A percentile compares a stretch with the other conserved stretches of the same genome.
Conservation (phyloP, 2,888 invertebrate genomes). For the Mallateleia sp. region DNA sequence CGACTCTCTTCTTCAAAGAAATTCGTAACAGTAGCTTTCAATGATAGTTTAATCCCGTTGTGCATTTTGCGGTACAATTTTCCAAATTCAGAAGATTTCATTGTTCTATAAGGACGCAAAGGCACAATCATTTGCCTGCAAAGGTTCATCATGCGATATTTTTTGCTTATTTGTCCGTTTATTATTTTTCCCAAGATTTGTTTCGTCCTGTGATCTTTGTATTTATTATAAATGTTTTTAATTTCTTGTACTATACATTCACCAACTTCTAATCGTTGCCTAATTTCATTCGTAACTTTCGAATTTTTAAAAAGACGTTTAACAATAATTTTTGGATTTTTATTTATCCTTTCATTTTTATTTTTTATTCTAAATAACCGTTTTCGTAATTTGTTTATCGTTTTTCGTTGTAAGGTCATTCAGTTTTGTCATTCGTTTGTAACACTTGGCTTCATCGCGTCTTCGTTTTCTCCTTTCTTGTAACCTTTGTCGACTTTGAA, state of each 20-base stretch:
- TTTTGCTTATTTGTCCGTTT: neutral
- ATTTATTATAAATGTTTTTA: neutral
- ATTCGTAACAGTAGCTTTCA: constrained; percentile 2
- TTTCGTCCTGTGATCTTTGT: neutral
- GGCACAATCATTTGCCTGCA: constrained; percentile 1
- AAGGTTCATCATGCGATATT: neutral
- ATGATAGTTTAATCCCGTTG: too few relatives aligned
- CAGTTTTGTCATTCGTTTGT: too few relatives aligned
- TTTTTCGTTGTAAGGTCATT: too few relatives aligned
- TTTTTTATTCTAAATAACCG: too few relatives aligned
- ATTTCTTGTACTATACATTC: constrained; percentile 2
- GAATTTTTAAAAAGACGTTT: too few relatives aligned
- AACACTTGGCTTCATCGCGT: too few relatives aligned
- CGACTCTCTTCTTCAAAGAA: constrained; percentile 46
- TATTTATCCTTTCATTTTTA: too few relatives aligned
- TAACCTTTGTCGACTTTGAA: neutral
- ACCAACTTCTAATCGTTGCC: constrained; percentile 8
- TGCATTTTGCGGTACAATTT: too few relatives aligned
- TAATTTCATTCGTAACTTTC: too few relatives aligned
- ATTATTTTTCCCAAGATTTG: constrained; percentile 2
- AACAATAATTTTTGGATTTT: neutral
- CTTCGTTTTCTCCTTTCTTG: neutral
- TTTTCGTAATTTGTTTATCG: too few relatives aligned
- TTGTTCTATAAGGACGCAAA: too few relatives aligned
- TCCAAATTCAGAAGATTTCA: too few relatives aligned